A percentile compares a stretch with the other conserved stretches of the same genome.
phyloP scores from a whole-genome alignment of 1,140 invertebrate genomes.

The Lordiphosa collinella region DNA sequence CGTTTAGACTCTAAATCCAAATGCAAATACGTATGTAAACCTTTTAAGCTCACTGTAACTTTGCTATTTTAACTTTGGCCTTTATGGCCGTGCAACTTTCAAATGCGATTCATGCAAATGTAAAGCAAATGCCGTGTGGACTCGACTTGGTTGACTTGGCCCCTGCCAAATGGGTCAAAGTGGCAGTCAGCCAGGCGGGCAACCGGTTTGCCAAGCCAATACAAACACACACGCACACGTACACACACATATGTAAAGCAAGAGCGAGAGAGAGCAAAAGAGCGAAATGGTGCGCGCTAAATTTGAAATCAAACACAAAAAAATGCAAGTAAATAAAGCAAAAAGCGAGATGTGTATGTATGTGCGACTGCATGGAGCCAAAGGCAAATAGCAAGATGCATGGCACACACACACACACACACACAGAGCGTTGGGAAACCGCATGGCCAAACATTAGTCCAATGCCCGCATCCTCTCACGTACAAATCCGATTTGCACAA shows the following conservation, averaged over 20 bases:
- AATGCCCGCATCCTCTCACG: slow-evolving; percentile 41
- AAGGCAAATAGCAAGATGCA: slow-evolving; percentile 62
- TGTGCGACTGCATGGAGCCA: slow-evolving; percentile 67
- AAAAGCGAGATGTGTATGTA: slow-evolving; percentile 18
- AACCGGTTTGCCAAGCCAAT: slow-evolving; percentile 66
- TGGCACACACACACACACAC: slow-evolving; percentile 17
- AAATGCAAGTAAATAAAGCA: slow-evolving; percentile 58
- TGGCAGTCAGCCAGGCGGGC: slow-evolving; percentile 70
- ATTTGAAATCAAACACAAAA: slow-evolving; percentile 72
- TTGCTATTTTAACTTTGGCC: slow-evolving; percentile 18
- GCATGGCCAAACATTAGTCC: slow-evolving; percentile 70
- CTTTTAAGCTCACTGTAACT: neutral
- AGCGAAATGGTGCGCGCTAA: slow-evolving; percentile 67
- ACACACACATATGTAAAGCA: slow-evolving; percentile 35
- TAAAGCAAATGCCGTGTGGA: slow-evolving; percentile 56
- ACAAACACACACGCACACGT: slow-evolving; percentile 19
- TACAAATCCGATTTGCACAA: slow-evolving; percentile 75
- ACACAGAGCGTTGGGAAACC: slow-evolving; percentile 27
- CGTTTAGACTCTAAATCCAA: too few relatives aligned
- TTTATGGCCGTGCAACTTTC: slow-evolving; percentile 28
- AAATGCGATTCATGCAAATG: slow-evolving; percentile 38
- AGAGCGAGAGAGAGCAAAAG: slow-evolving; percentile 10
- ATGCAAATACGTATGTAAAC: neutral
- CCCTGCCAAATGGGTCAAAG: slow-evolving; percentile 72
- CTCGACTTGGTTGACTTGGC: slow-evolving; percentile 53